Conservation (phyloP, 2,888 invertebrate genomes). For the Andrena dorsata region DNA sequence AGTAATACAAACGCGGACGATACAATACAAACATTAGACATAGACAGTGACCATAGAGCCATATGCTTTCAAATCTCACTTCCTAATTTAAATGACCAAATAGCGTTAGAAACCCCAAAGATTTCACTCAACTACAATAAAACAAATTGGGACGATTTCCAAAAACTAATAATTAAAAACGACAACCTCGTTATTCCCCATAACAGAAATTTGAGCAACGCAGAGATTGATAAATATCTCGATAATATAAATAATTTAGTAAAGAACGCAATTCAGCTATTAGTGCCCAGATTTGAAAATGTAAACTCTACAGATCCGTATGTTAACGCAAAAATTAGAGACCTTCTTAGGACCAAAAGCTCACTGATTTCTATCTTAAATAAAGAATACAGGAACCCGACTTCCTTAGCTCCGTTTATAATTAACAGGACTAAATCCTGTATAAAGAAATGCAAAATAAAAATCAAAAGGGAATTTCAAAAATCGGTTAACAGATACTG, state of each 20-base stretch:
- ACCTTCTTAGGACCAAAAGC: neutral
- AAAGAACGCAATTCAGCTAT: neutral
- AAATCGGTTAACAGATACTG: neutral
- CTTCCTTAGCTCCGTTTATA: rapidly evolving
- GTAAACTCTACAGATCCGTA: neutral
- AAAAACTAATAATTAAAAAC: neutral
- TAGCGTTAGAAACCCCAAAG: neutral
- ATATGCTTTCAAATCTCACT: neutral
- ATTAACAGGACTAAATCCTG: neutral
- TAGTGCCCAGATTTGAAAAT: neutral
- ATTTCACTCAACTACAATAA: neutral
- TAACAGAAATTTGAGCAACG: neutral
- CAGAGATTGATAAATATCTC: neutral
- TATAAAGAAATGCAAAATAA: neutral
- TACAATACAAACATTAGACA: neutral
- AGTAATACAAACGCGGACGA: neutral
- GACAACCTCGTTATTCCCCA: neutral
- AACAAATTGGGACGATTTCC: neutral
- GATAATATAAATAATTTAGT: neutral
- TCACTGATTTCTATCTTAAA: neutral
- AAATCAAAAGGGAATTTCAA: neutral
- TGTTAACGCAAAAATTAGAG: neutral
- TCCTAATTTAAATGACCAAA: neutral
- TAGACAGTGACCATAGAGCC: neutral
- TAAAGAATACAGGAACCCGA: neutral